phyloP scores from a whole-genome alignment of 2,797 vertebrate genomes.

The Todus mexicanus region DNA sequence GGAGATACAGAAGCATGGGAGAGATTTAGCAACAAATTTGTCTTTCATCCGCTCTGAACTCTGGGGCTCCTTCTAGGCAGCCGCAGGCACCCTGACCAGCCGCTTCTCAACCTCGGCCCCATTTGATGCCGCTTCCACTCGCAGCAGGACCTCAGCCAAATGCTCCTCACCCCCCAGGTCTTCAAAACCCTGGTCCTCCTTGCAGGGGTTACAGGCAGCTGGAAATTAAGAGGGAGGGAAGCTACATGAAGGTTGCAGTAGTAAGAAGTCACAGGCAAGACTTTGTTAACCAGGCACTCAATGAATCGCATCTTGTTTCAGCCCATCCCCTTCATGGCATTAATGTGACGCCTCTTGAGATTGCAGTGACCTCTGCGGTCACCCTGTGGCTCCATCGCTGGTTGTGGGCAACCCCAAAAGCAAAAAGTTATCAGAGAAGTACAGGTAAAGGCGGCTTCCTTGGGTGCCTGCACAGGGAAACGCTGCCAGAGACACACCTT shows the following conservation, averaged over 20 bases:
- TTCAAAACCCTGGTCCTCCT: not conserved
- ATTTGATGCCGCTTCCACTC: not conserved
- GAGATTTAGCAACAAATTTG: not conserved
- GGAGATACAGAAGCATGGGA: not conserved
- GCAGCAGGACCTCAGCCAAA: not conserved
- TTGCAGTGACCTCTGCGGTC: not conserved
- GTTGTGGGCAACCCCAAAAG: not conserved
- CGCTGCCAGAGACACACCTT: not conserved
- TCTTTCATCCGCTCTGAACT: not conserved
- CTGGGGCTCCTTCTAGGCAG: not conserved
- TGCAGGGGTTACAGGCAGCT: not conserved
- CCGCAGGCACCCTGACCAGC: rapidly evolving
- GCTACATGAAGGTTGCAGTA: not conserved
- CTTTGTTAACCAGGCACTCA: not conserved
- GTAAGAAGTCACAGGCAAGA: not conserved
- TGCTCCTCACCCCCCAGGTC: not conserved
- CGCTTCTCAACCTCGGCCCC: not conserved
- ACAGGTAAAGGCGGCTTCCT: not conserved
- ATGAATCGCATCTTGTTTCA: not conserved
- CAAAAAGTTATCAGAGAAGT: too few species aligned
- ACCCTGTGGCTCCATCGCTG: not conserved
- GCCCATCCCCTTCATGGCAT: not conserved
- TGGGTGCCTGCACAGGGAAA: not conserved
- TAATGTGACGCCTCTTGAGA: not conserved
- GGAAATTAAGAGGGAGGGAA: not conserved